Evolutionary conservation across 2,888 invertebrate genomes (phyloP).

Genomic region (Sepioteuthis lessoniana): DNA sequence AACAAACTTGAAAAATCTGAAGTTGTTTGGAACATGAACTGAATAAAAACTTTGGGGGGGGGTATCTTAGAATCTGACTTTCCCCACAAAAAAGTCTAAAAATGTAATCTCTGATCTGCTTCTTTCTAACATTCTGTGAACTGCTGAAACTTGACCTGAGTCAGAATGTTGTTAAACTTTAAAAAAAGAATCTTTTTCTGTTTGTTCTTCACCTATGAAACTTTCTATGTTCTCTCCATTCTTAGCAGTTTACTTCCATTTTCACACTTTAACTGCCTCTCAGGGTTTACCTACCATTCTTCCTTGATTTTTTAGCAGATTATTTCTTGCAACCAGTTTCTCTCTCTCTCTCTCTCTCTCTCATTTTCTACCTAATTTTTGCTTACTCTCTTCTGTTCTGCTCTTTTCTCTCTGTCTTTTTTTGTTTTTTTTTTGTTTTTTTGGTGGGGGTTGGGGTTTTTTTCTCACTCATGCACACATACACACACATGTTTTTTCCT

Average conservation of each 20-base stretch:
- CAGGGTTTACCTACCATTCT: not conserved
- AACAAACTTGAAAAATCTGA: no score
- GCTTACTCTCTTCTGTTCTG: no score
- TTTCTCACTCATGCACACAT: no score
- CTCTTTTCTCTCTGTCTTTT: no score
- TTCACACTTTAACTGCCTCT: not conserved
- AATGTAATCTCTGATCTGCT: not conserved
- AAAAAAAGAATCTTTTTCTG: not conserved
- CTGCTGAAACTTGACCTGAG: not conserved
- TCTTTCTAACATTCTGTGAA: not conserved
- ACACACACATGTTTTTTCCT: no score
- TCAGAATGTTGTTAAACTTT: not conserved
- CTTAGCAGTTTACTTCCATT: not conserved
- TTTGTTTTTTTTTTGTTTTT: no score
- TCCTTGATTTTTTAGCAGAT: no score
- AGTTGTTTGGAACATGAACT: not conserved
- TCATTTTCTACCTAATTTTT: no score
- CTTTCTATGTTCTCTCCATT: not conserved
- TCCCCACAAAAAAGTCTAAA: not conserved
- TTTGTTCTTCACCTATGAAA: not conserved
- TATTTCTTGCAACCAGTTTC: no score
- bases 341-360: no score
- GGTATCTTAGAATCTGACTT: not conserved
- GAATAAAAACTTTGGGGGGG: no score
- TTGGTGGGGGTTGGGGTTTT: no score